Percentiles rank a stretch among this genome's conserved stretches.
phyloP scores from a whole-genome alignment of 1,140 invertebrate genomes.

The Limonius californicus region DNA sequence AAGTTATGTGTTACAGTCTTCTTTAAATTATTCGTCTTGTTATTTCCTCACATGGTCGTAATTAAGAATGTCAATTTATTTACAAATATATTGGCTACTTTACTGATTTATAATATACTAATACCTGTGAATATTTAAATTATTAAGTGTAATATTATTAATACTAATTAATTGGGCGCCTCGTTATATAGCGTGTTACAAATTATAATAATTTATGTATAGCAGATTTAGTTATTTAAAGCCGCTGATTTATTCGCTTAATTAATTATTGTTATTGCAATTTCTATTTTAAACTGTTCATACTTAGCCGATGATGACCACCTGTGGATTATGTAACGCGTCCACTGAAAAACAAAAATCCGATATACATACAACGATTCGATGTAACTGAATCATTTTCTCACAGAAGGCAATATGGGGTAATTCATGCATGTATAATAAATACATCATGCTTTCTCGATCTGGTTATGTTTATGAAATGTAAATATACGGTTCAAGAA shows the following conservation, averaged over 20 bases:
- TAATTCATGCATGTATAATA: slow-evolving; percentile 13
- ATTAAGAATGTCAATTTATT: slow-evolving; percentile 15
- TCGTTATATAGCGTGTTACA: background rate
- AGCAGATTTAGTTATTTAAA: no score
- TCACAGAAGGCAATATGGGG: background rate
- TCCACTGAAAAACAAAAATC: no score
- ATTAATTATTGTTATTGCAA: no score
- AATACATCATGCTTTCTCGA: slow-evolving; percentile 6
- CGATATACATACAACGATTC: no score
- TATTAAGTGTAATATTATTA: background rate
- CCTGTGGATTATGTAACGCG: no score
- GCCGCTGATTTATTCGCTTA: no score
- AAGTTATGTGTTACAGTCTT: background rate
- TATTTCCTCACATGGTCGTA: background rate
- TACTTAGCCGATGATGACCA: no score
- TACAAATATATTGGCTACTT: slow-evolving; percentile 7
- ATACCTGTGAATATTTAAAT: slow-evolving; percentile 1
- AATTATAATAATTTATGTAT: slow-evolving; percentile 7
- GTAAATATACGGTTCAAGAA: slow-evolving; percentile 12
- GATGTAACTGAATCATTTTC: slow-evolving; percentile 8
- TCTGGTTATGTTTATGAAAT: slow-evolving; percentile 15
- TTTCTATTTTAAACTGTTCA: no score
- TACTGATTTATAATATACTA: background rate
- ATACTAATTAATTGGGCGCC: slow-evolving; percentile 4
- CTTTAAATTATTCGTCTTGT: slow-evolving; percentile 8